phyloP scores from a whole-genome alignment of 1,140 invertebrate species.

The Philaenus spumarius region DNA sequence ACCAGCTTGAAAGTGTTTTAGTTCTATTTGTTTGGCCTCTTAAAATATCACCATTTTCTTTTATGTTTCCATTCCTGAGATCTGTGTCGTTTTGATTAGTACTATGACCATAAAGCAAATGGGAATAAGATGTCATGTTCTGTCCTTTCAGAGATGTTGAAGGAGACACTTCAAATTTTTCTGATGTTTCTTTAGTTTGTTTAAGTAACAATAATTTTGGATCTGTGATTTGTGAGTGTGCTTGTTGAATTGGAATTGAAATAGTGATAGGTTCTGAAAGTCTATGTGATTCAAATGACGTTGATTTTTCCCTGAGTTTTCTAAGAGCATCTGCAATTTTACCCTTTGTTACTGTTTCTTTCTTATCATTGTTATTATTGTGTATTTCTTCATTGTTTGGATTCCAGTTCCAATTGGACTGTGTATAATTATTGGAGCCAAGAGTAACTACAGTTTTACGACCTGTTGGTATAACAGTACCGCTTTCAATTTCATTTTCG shows the following conservation, averaged over 20 bases:
- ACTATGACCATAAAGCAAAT: slow-evolving; percentile 11
- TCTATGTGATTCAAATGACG: not conserved
- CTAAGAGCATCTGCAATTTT: slow-evolving; percentile 16
- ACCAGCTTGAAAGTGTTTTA: slow-evolving; percentile 12
- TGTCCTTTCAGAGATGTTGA: too few relatives aligned
- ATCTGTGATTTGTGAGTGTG: slow-evolving; percentile 9
- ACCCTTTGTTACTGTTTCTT: slow-evolving; percentile 4
- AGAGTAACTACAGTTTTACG: slow-evolving; percentile 24
- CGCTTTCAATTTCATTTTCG: slow-evolving; percentile 4
- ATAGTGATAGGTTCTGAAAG: slow-evolving; percentile 18
- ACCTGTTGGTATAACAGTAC: slow-evolving; percentile 9
- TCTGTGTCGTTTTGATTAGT: too few relatives aligned
- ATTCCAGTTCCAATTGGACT: slow-evolving; percentile 7
- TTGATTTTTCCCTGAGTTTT: slow-evolving; percentile 12
- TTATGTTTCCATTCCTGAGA: too few relatives aligned
- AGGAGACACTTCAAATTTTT: too few relatives aligned
- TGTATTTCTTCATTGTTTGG: not conserved
- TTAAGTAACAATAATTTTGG: slow-evolving; percentile 10
- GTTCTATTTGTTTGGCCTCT: slow-evolving; percentile 6
- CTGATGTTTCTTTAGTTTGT: slow-evolving; percentile 7
- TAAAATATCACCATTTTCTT: too few relatives aligned
- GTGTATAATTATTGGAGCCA: not conserved
- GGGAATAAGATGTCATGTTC: slow-evolving; percentile 7
- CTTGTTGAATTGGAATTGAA: slow-evolving; percentile 14
- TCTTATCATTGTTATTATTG: not conserved